These are phyloP conservation scores for Sinocyclocheilus maitianheensis DNA, from an alignment of 2,113 vertebrate genomes.

Conservation along the genomic window DNA sequence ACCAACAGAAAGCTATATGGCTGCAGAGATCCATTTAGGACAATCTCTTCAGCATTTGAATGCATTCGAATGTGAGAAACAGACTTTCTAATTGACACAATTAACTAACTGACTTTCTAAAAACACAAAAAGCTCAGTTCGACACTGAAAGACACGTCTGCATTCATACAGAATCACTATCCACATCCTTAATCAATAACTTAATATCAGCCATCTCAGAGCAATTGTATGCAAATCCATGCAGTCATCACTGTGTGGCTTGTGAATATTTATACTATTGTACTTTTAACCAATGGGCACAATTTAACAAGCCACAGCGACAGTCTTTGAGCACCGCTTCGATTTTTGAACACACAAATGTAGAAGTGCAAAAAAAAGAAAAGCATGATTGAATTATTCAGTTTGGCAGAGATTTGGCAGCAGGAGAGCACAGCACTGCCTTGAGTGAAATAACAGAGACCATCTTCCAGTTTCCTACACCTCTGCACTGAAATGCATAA, in stretches of 20 bases:
- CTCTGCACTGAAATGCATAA: slow-evolving; percentile 82
- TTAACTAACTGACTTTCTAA: too few species aligned
- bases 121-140: background rate
- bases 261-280: slow-evolving; percentile 48
- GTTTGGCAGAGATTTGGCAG: slow-evolving; percentile 77
- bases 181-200: background rate
- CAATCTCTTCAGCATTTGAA: background rate
- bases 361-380: slow-evolving; percentile 65
- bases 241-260: slow-evolving; percentile 18
- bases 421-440: slow-evolving; percentile 75
- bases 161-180: slow-evolving; percentile 23
- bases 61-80: background rate
- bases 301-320: slow-evolving; percentile 66
- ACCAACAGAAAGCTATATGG: slow-evolving; percentile 39
- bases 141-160: slow-evolving; percentile 3
- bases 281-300: slow-evolving; percentile 36
- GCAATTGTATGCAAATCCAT: slow-evolving; percentile 54
- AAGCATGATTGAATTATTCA: slow-evolving; percentile 82
- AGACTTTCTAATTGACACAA: background rate
- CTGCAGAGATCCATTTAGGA: slow-evolving; percentile 15
- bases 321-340: slow-evolving; percentile 53
- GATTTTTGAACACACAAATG: slow-evolving; percentile 75
- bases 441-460: slow-evolving; percentile 73
- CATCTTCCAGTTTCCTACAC: slow-evolving; percentile 80
- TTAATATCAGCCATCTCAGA: slow-evolving; percentile 28